phyloP scores from a whole-genome alignment of 2,888 invertebrate genomes.

The Polydesmus complanatus region DNA sequence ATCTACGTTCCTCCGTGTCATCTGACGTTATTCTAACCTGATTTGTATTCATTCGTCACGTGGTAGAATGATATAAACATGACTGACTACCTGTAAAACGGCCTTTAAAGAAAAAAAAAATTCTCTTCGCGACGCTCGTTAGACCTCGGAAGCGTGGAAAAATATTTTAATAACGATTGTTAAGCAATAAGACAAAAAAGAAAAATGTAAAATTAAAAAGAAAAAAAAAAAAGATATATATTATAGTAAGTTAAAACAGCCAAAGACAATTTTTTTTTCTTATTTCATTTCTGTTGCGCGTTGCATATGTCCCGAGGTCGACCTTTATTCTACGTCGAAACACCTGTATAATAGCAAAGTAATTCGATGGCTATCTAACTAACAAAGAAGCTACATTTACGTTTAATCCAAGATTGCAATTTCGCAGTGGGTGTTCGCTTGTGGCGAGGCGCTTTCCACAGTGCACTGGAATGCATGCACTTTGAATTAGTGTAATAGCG shows the following conservation, averaged over 20 bases:
- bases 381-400: background rate
- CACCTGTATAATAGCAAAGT: background rate
- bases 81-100: no score
- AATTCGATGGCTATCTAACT: background rate
- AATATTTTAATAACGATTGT: background rate
- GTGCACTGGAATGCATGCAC: background rate
- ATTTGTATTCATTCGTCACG: background rate
- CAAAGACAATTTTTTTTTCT: background rate
- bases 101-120: no score
- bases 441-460: background rate
- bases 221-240: no score
- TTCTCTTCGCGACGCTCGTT: no score
- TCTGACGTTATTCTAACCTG: background rate
- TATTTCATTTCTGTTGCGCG: background rate
- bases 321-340: background rate
- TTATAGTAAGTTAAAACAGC: no score
- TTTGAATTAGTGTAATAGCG: background rate
- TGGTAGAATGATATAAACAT: background rate
- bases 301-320: background rate
- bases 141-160: no score
- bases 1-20: no score
- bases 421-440: background rate
- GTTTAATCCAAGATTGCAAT: background rate
- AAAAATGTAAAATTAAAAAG: background rate
- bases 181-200: background rate